Conservation (phyloP, 2,113 vertebrate species). For the Channa argus region DNA sequence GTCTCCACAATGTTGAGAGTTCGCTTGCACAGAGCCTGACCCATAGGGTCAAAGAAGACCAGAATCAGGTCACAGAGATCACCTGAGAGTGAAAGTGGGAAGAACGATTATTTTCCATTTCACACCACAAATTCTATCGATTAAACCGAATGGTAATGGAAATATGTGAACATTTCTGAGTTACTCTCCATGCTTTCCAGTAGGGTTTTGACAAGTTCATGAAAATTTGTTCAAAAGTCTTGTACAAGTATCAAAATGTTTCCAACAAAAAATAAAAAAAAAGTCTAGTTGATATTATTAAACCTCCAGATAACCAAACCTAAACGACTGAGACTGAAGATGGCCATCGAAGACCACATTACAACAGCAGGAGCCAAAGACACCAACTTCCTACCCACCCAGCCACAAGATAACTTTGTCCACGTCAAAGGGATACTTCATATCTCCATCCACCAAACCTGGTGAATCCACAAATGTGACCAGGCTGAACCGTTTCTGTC, state of each 20-base stretch:
- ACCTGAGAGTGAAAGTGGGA: conserved; percentile 70
- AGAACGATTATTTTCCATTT: neutral
- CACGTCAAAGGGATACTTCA: conserved; percentile 90
- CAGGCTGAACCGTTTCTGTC: conserved; percentile 88
- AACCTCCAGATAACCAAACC: no score
- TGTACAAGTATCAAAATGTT: no score
- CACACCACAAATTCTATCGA: neutral
- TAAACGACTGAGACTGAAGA: no score
- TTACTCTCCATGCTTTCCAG: no score
- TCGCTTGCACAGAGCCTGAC: conserved; percentile 88
- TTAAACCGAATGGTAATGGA: neutral
- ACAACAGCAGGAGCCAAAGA: neutral
- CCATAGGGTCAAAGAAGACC: conserved; percentile 90
- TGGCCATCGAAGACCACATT: neutral
- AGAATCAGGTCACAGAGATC: conserved; percentile 87
- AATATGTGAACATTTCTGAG: no score
- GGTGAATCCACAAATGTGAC: conserved; percentile 89
- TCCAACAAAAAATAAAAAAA: no score
- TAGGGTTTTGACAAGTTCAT: no score
- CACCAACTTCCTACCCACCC: conserved; percentile 70
- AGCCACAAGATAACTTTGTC: conserved; percentile 87
- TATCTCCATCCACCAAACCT: conserved; percentile 88
- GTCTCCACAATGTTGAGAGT: conserved; percentile 88
- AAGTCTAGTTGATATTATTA: no score
- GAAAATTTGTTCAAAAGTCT: no score